Conservation (phyloP, 2,888 invertebrate genomes). For the Calliopum simillimum region DNA sequence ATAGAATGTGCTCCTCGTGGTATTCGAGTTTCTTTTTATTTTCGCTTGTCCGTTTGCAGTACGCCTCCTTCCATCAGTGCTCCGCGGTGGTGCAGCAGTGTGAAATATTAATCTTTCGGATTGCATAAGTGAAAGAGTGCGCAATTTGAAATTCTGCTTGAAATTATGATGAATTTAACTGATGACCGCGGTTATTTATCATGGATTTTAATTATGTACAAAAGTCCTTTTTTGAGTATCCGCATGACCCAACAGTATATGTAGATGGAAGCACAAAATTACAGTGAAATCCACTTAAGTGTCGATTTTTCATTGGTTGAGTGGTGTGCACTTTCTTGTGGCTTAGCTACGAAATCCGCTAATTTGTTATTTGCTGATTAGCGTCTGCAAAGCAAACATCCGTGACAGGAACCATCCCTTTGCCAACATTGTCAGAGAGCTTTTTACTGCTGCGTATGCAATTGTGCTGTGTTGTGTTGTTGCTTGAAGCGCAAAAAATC, state of each 20-base stretch:
- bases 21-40: no score
- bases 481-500: conserved; percentile 45
- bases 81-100: no score
- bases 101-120: not conserved
- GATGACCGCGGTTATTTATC: conserved; percentile 47
- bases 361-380: conserved; percentile 37
- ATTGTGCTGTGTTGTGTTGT: conserved; percentile 45
- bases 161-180: conserved; percentile 38
- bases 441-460: conserved; percentile 43
- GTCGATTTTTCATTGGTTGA: conserved; percentile 23
- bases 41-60: no score
- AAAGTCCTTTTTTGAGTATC: not conserved
- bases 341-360: conserved; percentile 17
- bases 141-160: not conserved
- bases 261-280: conserved; percentile 33
- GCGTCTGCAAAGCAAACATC: conserved; percentile 42
- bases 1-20: no score
- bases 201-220: conserved; percentile 44
- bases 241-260: conserved; percentile 23
- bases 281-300: not conserved
- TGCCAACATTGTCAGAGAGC: conserved; percentile 17
- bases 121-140: not conserved
- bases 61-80: no score
- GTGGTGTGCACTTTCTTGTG: not conserved
- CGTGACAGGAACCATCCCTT: conserved; percentile 37